Evolutionary conservation across 2,888 invertebrate genomes (phyloP).

Genomic region (Gnatocerus cornutus): DNA sequence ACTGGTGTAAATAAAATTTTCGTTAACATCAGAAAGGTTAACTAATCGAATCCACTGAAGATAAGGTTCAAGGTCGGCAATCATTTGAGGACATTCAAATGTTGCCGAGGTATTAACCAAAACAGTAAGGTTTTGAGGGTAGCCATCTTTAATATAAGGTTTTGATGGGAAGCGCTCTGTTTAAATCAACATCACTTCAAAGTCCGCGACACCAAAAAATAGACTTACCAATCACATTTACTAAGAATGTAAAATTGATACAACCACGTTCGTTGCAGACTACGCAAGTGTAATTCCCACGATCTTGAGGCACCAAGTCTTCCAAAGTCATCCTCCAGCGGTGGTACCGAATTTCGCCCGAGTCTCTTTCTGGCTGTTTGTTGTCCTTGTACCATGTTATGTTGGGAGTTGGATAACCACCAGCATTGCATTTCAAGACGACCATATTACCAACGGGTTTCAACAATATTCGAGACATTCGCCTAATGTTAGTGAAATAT

Average conservation of each 20-base stretch:
- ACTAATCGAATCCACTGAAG: conserved; percentile 84
- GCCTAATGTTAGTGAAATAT: conserved; percentile 9
- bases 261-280: conserved; percentile 89
- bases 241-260: conserved; percentile 80
- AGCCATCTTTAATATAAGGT: conserved; percentile 88
- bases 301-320: conserved; percentile 87
- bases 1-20: conserved; percentile 50
- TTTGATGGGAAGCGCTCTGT: conserved; percentile 88
- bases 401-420: conserved; percentile 83
- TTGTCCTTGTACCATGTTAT: conserved; percentile 89
- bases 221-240: conserved; percentile 82
- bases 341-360: conserved; percentile 79
- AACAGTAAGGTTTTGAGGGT: conserved; percentile 87
- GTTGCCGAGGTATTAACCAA: conserved; percentile 80
- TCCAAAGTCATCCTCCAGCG: conserved; percentile 85
- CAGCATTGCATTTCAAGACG: conserved; percentile 40
- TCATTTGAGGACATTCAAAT: conserved; percentile 85
- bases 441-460: conserved; percentile 12
- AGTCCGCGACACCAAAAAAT: conserved; percentile 7
- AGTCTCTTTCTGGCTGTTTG: conserved; percentile 76
- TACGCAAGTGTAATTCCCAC: conserved; percentile 90
- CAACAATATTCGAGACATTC: background rate
- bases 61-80: conserved; percentile 87
- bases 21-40: conserved; percentile 52
- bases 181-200: conserved; percentile 50